These are phyloP conservation scores for Coregonus suidteri DNA, from an alignment of 2,797 vertebrate species.

Conservation along the genomic window DNA sequence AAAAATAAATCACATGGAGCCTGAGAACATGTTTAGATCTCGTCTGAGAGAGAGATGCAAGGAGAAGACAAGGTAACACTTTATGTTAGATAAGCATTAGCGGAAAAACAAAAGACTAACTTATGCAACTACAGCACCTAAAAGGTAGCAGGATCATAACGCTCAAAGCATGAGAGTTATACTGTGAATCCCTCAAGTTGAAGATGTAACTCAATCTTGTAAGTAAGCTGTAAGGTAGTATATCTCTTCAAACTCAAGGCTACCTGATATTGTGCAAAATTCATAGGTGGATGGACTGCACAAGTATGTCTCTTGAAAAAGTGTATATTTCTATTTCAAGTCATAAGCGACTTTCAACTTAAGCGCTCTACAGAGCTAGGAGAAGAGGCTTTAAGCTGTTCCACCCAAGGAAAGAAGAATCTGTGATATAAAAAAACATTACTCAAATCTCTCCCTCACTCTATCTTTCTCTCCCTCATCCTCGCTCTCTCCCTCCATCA, in stretches of 20 bases:
- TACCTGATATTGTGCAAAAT: neutral
- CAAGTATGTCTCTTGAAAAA: neutral
- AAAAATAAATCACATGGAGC: conserved; percentile 35
- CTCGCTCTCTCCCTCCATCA: neutral
- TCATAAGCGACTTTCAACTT: too few relatives aligned
- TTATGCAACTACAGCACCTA: neutral
- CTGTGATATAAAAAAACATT: neutral
- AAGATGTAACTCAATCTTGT: neutral
- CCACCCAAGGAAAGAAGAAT: neutral
- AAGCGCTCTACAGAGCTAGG: too few relatives aligned
- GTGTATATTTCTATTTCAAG: too few relatives aligned
- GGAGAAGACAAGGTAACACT: neutral
- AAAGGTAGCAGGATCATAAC: neutral
- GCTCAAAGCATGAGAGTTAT: neutral
- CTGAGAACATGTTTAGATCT: conserved; percentile 17
- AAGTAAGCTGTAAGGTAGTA: neutral
- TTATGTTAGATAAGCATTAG: neutral
- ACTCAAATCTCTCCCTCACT: neutral
- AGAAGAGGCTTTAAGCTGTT: neutral
- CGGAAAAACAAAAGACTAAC: neutral
- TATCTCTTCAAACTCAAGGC: neutral
- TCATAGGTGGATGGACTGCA: neutral
- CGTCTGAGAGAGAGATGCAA: neutral
- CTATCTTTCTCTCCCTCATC: neutral
- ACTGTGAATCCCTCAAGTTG: neutral